These are phyloP conservation scores for Heliconius ismenius DNA, from an alignment of 2,888 invertebrate genomes.

Conservation along the genomic window DNA sequence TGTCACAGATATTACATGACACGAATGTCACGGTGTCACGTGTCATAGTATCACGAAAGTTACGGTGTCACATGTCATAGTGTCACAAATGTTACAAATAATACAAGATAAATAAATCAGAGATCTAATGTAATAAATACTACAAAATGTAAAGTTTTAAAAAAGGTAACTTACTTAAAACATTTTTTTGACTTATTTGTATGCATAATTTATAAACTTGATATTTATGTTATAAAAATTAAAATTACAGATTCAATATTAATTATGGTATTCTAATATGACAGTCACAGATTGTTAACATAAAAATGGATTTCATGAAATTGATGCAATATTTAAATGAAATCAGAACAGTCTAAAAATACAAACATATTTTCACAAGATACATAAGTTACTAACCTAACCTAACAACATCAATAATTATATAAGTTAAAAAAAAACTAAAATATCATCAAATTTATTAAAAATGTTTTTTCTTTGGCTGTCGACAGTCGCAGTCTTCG, in stretches of 20 bases:
- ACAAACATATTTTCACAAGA: not conserved
- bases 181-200: not conserved
- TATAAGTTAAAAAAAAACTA: not conserved
- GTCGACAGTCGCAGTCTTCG: conserved; percentile 18
- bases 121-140: conserved; percentile 35
- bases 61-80: not conserved
- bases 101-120: conserved; percentile 31
- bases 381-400: not conserved
- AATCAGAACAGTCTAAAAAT: conserved; percentile 18
- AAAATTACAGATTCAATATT: not conserved
- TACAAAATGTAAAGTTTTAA: not conserved
- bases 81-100: not conserved
- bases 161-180: conserved; percentile 10
- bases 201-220: not conserved
- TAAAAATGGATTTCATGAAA: not conserved
- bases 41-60: not conserved
- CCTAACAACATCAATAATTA: not conserved
- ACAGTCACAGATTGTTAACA: not conserved
- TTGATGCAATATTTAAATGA: not conserved
- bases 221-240: not conserved
- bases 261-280: not conserved
- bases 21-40: not conserved
- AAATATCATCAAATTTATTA: conserved; percentile 16
- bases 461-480: conserved; percentile 38
- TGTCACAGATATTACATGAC: not conserved